phyloP scores from a whole-genome alignment of 2,113 vertebrate species.

The Lycaon pictus region DNA sequence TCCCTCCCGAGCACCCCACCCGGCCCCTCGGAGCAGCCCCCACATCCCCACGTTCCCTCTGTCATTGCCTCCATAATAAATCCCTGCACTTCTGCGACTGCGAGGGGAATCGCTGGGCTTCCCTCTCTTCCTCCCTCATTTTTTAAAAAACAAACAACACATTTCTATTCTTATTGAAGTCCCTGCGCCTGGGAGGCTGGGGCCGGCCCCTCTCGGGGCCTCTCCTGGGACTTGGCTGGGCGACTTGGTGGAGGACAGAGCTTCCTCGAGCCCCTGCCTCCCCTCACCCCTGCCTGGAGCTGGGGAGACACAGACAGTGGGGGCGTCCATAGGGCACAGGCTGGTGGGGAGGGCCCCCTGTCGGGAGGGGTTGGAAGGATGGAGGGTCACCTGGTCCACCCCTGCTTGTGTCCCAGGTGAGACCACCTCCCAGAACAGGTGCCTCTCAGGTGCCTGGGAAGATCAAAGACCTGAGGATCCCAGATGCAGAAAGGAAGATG shows the following conservation, averaged over 20 bases:
- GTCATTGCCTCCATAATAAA: conserved; percentile 82
- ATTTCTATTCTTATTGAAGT: conserved; percentile 80
- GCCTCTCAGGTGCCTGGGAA: fast-evolving
- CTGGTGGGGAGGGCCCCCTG: not conserved
- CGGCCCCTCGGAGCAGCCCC: conserved; percentile 65
- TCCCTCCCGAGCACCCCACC: not conserved
- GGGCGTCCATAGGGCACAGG: not conserved
- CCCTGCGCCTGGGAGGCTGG: not conserved
- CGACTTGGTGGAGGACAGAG: not conserved
- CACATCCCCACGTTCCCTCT: conserved; percentile 68
- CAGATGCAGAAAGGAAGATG: not conserved
- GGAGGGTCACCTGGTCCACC: fast-evolving
- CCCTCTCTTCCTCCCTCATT: not conserved
- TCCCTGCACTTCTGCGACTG: conserved; percentile 62
- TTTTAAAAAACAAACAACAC: not conserved
- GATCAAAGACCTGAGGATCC: fast-evolving
- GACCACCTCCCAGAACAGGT: fast-evolving
- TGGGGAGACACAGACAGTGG: not conserved
- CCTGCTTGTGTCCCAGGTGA: not conserved
- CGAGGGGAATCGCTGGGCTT: conserved; percentile 64
- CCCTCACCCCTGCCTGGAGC: not conserved
- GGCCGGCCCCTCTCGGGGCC: not conserved
- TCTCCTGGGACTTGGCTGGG: not conserved
- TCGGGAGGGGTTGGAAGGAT: not conserved
- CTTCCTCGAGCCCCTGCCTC: not conserved